These are phyloP conservation scores for Symphodus melops DNA, from an alignment of 2,113 vertebrate species.

Conservation along the genomic window DNA sequence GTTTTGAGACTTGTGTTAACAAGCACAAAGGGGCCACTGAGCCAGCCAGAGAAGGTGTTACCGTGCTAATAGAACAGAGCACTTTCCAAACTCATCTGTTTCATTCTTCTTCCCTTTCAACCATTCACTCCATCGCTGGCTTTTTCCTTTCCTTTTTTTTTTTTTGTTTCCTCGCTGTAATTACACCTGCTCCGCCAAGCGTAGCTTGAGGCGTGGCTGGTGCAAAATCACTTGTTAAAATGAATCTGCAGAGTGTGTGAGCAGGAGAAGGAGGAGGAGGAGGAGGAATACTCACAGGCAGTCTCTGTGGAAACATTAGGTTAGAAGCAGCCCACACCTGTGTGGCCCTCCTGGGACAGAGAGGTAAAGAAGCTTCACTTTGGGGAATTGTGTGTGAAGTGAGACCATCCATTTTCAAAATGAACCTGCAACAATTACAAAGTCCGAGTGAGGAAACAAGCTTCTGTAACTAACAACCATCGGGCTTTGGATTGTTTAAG, in stretches of 20 bases:
- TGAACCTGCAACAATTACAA: conserved; percentile 50
- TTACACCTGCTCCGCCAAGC: conserved; percentile 80
- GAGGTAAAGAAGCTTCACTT: conserved; percentile 47
- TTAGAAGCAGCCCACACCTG: conserved; percentile 75
- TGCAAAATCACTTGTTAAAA: conserved; percentile 77
- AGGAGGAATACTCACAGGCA: conserved; percentile 67
- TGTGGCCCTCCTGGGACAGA: conserved; percentile 57
- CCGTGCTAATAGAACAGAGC: conserved; percentile 31
- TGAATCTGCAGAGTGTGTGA: conserved; percentile 78
- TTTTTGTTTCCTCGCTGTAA: conserved; percentile 61
- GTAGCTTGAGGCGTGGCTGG: conserved; percentile 70
- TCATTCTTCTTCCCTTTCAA: conserved; percentile 45
- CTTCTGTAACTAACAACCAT: conserved; percentile 2
- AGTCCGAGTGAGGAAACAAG: conserved; percentile 19
- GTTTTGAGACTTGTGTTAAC: conserved; percentile 71
- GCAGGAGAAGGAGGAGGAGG: conserved; percentile 70
- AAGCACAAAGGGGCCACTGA: conserved; percentile 66
- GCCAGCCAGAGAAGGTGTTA: conserved; percentile 31
- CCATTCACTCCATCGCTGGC: conserved; percentile 66
- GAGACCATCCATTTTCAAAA: conserved; percentile 57
- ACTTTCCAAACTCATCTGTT: conserved; percentile 43
- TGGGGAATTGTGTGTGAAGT: conserved; percentile 45
- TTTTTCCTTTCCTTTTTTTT: conserved; percentile 55
- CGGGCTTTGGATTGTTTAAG: conserved; percentile 12
- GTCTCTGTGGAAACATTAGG: conserved; percentile 87